Evolutionary conservation across 2,797 vertebrate genomes (phyloP).

Genomic region (Propithecus deckenii): DNA sequence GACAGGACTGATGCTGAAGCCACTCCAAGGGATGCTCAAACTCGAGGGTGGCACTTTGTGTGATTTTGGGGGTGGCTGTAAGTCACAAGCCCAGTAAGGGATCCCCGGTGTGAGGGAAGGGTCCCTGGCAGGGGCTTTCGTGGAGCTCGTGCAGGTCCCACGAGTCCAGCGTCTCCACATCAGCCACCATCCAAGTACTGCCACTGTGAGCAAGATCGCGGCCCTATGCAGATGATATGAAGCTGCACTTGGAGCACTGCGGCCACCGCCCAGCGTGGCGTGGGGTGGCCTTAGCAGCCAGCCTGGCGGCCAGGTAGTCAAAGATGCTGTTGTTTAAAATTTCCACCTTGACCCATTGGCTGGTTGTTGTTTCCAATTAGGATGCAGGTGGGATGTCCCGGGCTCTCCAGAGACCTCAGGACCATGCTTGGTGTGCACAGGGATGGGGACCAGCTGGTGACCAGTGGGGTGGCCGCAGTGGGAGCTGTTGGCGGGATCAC

Average conservation of each 20-base stretch:
- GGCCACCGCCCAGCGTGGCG: fast-evolving
- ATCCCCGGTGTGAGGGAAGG: background rate
- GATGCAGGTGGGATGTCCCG: background rate
- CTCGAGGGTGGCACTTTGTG: fast-evolving
- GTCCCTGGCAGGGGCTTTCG: background rate
- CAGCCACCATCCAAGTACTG: fast-evolving
- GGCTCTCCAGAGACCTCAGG: background rate
- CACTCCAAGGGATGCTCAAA: fast-evolving
- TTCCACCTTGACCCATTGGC: fast-evolving
- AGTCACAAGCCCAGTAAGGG: background rate
- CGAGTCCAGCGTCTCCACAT: fast-evolving
- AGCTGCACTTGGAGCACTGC: fast-evolving
- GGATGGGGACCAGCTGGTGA: background rate
- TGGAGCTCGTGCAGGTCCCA: fast-evolving
- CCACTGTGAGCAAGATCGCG: fast-evolving
- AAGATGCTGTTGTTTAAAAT: background rate
- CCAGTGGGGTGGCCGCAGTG: fast-evolving
- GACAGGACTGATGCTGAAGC: background rate
- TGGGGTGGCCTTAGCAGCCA: fast-evolving
- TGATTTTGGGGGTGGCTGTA: background rate
- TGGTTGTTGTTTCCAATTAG: background rate
- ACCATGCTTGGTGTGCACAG: fast-evolving
- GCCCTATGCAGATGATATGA: fast-evolving
- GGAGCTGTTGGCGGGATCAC: background rate
- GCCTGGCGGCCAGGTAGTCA: no score